phyloP scores from a whole-genome alignment of 2,113 vertebrate species.

The Sebastes schlegelii region DNA sequence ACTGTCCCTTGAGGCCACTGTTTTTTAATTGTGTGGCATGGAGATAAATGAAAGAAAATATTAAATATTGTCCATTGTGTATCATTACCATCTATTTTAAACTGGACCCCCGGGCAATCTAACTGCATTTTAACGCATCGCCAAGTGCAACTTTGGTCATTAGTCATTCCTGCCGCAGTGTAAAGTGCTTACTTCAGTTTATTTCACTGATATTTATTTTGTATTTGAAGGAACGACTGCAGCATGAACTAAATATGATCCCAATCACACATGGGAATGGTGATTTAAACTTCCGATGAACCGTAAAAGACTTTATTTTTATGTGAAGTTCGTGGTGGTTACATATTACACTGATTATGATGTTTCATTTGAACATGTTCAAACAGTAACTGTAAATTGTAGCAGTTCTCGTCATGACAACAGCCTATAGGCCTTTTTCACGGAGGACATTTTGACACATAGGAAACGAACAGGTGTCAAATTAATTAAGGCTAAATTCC shows the following conservation, averaged over 20 bases:
- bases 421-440: not conserved
- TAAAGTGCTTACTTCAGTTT: slow-evolving; percentile 36
- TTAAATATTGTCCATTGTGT: not conserved
- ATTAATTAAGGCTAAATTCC: not conserved
- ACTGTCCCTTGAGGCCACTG: not conserved
- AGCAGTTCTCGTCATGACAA: not conserved
- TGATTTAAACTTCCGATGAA: slow-evolving; percentile 34
- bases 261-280: not conserved
- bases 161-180: slow-evolving; percentile 29
- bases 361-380: not conserved
- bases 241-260: slow-evolving; percentile 5
- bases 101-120: not conserved
- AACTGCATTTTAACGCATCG: not conserved
- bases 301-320: not conserved
- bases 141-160: slow-evolving; percentile 5
- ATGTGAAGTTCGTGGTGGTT: not conserved
- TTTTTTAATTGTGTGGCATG: not conserved
- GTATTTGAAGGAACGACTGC: slow-evolving; percentile 6
- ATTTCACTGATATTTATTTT: slow-evolving; percentile 29
- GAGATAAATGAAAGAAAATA: not conserved
- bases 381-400: not conserved
- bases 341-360: not conserved
- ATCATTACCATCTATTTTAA: slow-evolving; percentile 19
- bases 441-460: not conserved
- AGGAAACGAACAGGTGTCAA: not conserved